Conservation (phyloP, 2,113 vertebrate species). For the Plecturocebus donacophilus region DNA sequence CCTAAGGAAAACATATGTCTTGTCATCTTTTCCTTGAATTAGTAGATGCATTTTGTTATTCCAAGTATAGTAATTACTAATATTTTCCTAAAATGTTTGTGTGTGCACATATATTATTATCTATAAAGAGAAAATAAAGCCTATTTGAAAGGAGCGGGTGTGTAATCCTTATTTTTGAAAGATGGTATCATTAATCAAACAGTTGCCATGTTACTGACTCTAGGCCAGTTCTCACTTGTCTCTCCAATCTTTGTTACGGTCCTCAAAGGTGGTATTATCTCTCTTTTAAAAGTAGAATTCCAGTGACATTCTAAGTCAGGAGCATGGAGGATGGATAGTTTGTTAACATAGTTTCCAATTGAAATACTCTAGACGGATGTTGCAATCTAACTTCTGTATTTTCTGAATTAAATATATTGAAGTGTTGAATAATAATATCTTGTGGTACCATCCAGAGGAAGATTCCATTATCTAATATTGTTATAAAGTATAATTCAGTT, state of each 20-base stretch:
- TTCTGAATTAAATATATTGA: not conserved
- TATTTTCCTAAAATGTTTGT: not conserved
- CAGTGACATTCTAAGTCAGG: not conserved
- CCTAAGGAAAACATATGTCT: not conserved
- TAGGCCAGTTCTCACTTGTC: not conserved
- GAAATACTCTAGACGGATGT: not conserved
- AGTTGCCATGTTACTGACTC: no score
- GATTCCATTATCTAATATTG: not conserved
- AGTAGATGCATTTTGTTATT: not conserved
- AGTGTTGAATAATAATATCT: not conserved
- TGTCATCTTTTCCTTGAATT: not conserved
- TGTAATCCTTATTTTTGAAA: not conserved
- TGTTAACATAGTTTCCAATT: slow-evolving; percentile 34
- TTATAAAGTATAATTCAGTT: not conserved
- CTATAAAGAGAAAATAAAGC: slow-evolving; percentile 24
- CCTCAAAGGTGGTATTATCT: not conserved
- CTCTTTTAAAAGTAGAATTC: not conserved
- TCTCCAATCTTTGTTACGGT: not conserved
- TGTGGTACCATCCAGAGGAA: not conserved
- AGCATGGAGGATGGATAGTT: not conserved
- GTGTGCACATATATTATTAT: not conserved
- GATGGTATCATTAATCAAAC: not conserved
- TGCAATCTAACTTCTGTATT: not conserved
- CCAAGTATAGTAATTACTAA: not conserved
- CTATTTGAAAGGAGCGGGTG: not conserved